Conservation (phyloP, 2,113 vertebrate species). For the Petaurus breviceps region DNA sequence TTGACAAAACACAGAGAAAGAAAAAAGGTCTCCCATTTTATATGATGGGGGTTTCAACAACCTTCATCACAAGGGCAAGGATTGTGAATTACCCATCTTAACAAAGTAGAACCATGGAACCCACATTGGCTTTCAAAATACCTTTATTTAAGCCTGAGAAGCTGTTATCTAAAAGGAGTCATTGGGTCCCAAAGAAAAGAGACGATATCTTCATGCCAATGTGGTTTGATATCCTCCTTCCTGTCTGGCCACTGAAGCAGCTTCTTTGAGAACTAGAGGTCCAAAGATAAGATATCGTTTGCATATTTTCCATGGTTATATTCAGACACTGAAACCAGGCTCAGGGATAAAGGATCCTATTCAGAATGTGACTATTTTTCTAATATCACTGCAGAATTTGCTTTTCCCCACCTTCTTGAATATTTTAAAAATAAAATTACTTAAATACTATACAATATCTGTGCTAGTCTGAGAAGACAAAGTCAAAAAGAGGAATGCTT, state of each 20-base stretch:
- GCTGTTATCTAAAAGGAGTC: slow-evolving; percentile 36
- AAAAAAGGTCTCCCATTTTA: background rate
- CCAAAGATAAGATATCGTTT: slow-evolving; percentile 64
- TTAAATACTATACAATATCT: background rate
- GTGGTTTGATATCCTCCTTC: slow-evolving; percentile 71
- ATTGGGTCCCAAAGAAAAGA: slow-evolving; percentile 52
- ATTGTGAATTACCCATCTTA: background rate
- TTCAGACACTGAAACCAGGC: slow-evolving; percentile 55
- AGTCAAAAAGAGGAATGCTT: background rate
- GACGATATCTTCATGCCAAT: slow-evolving; percentile 68
- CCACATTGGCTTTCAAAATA: slow-evolving; percentile 54
- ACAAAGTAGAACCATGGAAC: slow-evolving; percentile 13
- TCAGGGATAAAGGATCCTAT: slow-evolving; percentile 43
- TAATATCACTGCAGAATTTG: background rate
- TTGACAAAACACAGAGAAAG: background rate
- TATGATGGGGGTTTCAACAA: background rate
- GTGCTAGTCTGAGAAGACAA: background rate
- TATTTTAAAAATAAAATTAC: background rate
- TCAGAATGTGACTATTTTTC: background rate
- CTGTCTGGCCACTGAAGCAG: slow-evolving; percentile 65
- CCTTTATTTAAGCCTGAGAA: slow-evolving; percentile 56
- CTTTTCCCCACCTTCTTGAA: background rate
- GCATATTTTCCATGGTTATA: slow-evolving; percentile 62
- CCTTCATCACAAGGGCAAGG: background rate
- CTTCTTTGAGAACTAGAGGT: slow-evolving; percentile 56